Percentiles rank a stretch among this genome's conserved stretches.
Evolutionary conservation across 2,113 vertebrate species (phyloP).

Genomic region (Hemibagrus wyckioides): DNA sequence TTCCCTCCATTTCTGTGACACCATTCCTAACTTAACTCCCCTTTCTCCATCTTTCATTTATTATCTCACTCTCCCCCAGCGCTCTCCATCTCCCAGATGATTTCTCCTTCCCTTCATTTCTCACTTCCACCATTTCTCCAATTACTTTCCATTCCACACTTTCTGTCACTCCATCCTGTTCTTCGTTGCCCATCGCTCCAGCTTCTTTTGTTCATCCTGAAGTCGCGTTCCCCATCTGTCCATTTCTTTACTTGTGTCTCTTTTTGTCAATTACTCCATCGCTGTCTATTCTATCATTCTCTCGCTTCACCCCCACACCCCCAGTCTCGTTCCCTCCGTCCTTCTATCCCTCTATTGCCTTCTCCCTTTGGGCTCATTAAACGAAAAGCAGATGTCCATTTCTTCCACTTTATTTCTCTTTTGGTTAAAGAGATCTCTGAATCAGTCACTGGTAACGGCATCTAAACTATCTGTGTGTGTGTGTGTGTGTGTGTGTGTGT

Average conservation of each 20-base stretch:
- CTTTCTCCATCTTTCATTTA: background rate
- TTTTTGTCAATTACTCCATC: background rate
- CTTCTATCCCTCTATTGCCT: background rate
- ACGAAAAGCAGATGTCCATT: background rate
- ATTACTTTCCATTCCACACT: background rate
- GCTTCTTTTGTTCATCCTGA: slow-evolving; percentile 3
- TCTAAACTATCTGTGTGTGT: slow-evolving; percentile 12
- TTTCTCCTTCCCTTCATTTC: background rate
- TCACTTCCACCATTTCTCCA: background rate
- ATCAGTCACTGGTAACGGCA: background rate
- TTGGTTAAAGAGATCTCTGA: background rate
- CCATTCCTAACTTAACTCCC: background rate
- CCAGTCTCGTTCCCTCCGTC: background rate
- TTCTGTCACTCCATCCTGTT: slow-evolving; percentile 1
- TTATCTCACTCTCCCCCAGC: background rate
- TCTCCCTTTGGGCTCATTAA: slow-evolving; percentile 2
- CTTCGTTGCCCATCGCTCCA: background rate
- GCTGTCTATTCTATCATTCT: background rate
- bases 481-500: slow-evolving; percentile 43
- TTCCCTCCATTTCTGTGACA: background rate
- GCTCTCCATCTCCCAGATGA: background rate
- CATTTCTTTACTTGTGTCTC: background rate
- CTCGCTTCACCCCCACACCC: background rate
- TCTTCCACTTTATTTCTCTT: background rate
- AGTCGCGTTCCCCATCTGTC: slow-evolving; percentile 14